Evolutionary conservation across 2,888 invertebrate species (phyloP), one percentile per base, ranked within the genome.

Genomic region (Chaitophorus viminalis): DNA sequence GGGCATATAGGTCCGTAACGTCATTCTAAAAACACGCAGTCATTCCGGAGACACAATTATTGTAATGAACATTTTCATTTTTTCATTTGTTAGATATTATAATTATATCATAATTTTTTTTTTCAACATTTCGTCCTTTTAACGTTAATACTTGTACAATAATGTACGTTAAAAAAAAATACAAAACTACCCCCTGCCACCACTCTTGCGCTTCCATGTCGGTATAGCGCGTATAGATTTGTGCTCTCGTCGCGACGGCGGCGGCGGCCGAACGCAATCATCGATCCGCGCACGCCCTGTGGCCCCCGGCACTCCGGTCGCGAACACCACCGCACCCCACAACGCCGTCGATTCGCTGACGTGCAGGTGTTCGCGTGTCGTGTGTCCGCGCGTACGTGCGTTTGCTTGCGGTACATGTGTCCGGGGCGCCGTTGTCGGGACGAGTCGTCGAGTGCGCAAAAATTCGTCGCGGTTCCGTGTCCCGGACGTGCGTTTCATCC

Each of bases 211-310:
- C 46, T 14, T 2, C 46, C 46, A 11, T 14, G 39, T 8, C 11
- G 8, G 39, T 8, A 5, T 14, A 11, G 21, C 17, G 0, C 0
- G 75, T 33, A 36, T 46, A 36, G 14, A 33, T 21, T 74, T 3
- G 75, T 21, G 33, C 39, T 31, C 1, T 17, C 36, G 36, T 9
- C 29, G n/a, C 46, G 76, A 0, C 36, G 77, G 33, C 46, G 39
- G 76, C 84, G 65, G 85, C 33, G 33, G 18, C 82, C 14, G 39
- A n/a, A 68, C 11, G 52, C 75, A 9, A 33, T 25, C 46, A 85
- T 85, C 85, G 85, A 85, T 85, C 76, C 68, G 85, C 85, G 85
- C 85, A 85, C 85, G 85, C 85, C 52, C 85, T 2, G 31, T 33
- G 72, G 31, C 31, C 14, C 72, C 21, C 33, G 14, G 68, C 21